Evolutionary conservation across 2,797 vertebrate species (phyloP).

Genomic region (Phataginus tetradactyla): DNA sequence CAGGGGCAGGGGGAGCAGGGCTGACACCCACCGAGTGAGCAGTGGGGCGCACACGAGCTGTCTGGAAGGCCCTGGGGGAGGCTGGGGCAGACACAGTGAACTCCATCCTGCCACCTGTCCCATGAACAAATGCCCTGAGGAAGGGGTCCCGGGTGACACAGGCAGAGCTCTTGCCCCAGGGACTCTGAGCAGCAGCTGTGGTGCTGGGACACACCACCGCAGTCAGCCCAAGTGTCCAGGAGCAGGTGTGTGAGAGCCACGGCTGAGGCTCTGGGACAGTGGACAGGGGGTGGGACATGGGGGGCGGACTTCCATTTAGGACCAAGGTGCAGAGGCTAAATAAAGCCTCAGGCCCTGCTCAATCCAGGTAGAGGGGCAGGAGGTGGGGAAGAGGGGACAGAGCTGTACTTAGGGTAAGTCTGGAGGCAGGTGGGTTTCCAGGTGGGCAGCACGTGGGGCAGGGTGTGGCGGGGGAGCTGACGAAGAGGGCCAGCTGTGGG

Average conservation of each 20-base stretch:
- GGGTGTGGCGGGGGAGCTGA: no score
- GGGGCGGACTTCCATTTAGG: neutral
- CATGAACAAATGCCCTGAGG: neutral
- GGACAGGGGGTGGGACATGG: fast-evolving
- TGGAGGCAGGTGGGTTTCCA: neutral
- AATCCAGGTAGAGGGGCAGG: neutral
- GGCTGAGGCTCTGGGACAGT: neutral
- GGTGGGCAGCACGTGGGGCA: neutral
- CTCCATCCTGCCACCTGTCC: neutral
- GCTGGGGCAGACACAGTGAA: no score
- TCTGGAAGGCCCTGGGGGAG: fast-evolving
- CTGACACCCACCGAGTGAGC: no score
- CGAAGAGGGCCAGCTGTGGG: neutral
- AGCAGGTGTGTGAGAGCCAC: fast-evolving
- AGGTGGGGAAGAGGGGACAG: neutral
- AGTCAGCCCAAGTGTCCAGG: neutral
- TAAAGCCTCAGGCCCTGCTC: neutral
- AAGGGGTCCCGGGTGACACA: fast-evolving
- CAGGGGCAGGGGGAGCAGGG: no score
- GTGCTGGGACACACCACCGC: fast-evolving
- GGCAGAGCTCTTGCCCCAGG: neutral
- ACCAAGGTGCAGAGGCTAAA: no score
- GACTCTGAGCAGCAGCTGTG: neutral
- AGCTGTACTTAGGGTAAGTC: fast-evolving
- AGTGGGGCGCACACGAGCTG: fast-evolving